Evolutionary conservation across 2,888 invertebrate genomes (phyloP), one percentile per base, ranked within the genome.

Genomic region (Sympetrum striolatum): DNA sequence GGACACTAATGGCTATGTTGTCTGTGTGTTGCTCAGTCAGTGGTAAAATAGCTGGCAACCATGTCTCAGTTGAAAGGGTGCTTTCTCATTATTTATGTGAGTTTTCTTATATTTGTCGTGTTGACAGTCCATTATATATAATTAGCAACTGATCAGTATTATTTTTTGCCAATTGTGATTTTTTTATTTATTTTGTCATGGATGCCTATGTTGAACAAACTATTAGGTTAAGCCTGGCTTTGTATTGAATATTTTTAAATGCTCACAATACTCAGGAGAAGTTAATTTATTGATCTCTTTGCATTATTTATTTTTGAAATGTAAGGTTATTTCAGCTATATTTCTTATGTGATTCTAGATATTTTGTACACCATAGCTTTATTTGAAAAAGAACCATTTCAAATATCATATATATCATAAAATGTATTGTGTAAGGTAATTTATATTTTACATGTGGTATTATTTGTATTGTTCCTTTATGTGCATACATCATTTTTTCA

Each of bases 11-110:
- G 86, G 86, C 86, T 86, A 86, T 86, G 86, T 86, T 86, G 37
- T 86, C 64, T 86, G 86, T 86, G 86, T 86, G 86, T 86, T 86
- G 86, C 86, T 86, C 86, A 58, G 86, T 86, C 86, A 60, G 86
- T 86, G 86, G 86, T 86, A 37, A 64, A 86, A 86, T 86, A 86
- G 60, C 86, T 60, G 86, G 86, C 86, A 86, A 60, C 86, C 58
- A 86, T 86, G 86, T 86, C 86, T 86, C 86, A 86, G 86, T 86
- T 60, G 39, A 86, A 86, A 58, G 86, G 86, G 86, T 86, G 86
- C 86, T 86, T 86, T 64, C 60, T 86, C 58, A 60, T 86, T 86
- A 22, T 86, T 86, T 82, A 58, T 25, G 31, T 58, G 53, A 31
- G 4, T 82, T 86, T 60, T 37, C 60, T 58, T 86, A 60, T 22